Percentiles rank a stretch among this genome's conserved stretches.
Conservation (phyloP, 2,888 invertebrate species). For the Andrena hattorfiana region DNA sequence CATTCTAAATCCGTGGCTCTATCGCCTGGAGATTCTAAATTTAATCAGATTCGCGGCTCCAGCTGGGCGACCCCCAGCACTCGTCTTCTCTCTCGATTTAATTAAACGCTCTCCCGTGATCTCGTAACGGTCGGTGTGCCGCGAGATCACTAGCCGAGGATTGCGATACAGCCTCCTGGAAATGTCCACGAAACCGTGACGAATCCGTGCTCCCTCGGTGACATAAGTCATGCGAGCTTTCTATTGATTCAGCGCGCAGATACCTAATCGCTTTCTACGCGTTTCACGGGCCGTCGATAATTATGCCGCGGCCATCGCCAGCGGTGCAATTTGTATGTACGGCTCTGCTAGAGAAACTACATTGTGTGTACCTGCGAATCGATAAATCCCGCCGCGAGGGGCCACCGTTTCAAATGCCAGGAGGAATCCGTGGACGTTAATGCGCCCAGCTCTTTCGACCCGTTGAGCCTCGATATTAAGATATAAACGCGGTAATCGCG, state of each 20-base stretch:
- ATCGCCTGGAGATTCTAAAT: conserved; percentile 8
- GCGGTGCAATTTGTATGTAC: conserved; percentile 58
- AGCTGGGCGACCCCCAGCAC: not conserved
- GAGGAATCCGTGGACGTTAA: conserved; percentile 9
- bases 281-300: conserved; percentile 69
- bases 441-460: not conserved
- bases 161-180: too few relatives aligned
- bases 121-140: too few relatives aligned
- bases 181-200: conserved; percentile 6
- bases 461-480: conserved; percentile 33
- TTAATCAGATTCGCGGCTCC: not conserved
- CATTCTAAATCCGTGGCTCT: not conserved
- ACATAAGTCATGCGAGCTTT: conserved; percentile 67
- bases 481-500: conserved; percentile 22
- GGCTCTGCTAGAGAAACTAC: conserved; percentile 52
- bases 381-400: conserved; percentile 51
- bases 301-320: conserved; percentile 53
- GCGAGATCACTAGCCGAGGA: too few relatives aligned
- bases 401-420: conserved; percentile 30
- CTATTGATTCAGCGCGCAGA: conserved; percentile 70
- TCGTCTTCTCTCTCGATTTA: too few relatives aligned
- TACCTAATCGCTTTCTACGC: conserved; percentile 72
- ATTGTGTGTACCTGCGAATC: conserved; percentile 43
- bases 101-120: too few relatives aligned
- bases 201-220: conserved; percentile 30